Evolutionary conservation across 2,113 vertebrate species (phyloP).

Genomic region (Tachysurus fulvidraco): DNA sequence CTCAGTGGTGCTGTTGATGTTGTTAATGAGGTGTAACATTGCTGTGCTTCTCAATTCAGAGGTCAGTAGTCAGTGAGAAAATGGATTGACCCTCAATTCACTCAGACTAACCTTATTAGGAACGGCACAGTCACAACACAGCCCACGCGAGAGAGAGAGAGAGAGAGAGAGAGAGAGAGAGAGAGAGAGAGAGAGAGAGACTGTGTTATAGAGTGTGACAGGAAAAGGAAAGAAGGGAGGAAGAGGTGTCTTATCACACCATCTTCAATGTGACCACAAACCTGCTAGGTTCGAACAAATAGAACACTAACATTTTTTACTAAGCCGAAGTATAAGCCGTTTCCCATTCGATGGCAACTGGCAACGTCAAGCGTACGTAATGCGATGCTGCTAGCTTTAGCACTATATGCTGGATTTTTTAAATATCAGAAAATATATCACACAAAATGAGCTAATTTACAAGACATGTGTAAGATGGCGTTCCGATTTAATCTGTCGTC

Average conservation of each 20-base stretch:
- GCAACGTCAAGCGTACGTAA: too few species aligned
- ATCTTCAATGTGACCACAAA: neutral
- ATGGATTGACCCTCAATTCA: neutral
- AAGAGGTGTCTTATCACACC: neutral
- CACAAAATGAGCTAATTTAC: too few species aligned
- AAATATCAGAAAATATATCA: too few species aligned
- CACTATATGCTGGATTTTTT: too few species aligned
- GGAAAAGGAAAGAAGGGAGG: neutral
- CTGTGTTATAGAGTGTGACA: neutral
- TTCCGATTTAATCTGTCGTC: too few species aligned
- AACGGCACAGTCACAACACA: neutral
- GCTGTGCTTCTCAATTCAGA: neutral
- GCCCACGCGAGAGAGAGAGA: neutral
- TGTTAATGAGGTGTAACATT: slow-evolving; percentile 19
- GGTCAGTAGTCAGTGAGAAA: slow-evolving; percentile 36
- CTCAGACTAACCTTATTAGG: slow-evolving; percentile 26
- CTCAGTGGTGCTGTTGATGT: slow-evolving; percentile 14
- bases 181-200: neutral
- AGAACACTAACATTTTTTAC: too few species aligned
- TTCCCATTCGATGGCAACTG: too few species aligned
- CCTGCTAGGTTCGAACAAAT: neutral
- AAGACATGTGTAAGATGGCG: too few species aligned
- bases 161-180: neutral
- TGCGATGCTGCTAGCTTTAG: too few species aligned
- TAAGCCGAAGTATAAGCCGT: too few species aligned